A percentile compares a stretch with the other conserved stretches of the same genome.
phyloP scores from a whole-genome alignment of 2,113 vertebrate species.

The Pomatostomus ruficeps region DNA sequence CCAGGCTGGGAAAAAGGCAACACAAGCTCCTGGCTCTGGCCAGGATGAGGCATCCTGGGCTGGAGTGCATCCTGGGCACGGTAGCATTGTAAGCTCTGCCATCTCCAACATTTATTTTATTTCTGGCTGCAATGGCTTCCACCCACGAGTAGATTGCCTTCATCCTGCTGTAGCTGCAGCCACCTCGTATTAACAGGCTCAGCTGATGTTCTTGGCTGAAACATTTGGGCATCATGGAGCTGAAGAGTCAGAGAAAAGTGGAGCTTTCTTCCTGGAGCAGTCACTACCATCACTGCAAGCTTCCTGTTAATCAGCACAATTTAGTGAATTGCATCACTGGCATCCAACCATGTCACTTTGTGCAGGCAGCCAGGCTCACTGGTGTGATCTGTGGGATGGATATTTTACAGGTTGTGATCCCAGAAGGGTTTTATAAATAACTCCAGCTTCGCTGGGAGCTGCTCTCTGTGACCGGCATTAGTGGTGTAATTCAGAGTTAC shows the following conservation, averaged over 20 bases:
- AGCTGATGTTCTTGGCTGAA: background rate
- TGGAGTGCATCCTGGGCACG: background rate
- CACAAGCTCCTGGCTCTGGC: background rate
- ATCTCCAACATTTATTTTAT: background rate
- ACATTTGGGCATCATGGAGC: background rate
- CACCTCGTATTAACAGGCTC: background rate
- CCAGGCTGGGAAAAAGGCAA: too few species aligned
- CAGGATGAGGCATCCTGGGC: fast-evolving
- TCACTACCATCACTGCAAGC: background rate
- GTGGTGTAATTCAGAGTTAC: background rate
- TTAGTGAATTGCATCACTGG: background rate
- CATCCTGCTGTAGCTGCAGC: background rate
- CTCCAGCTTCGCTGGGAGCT: background rate
- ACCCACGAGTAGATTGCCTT: fast-evolving
- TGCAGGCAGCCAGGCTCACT: background rate
- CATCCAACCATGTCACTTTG: background rate
- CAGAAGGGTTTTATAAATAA: background rate
- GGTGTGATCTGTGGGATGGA: background rate
- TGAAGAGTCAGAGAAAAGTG: background rate
- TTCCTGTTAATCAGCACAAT: background rate
- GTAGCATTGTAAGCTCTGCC: too few species aligned
- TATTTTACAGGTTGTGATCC: background rate
- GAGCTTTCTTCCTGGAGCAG: background rate
- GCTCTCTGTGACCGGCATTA: background rate
- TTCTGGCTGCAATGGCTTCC: background rate